Evolutionary conservation across 2,888 invertebrate genomes (phyloP), one percentile per base, ranked within the genome.

Genomic region (Penaeus monodon): DNA sequence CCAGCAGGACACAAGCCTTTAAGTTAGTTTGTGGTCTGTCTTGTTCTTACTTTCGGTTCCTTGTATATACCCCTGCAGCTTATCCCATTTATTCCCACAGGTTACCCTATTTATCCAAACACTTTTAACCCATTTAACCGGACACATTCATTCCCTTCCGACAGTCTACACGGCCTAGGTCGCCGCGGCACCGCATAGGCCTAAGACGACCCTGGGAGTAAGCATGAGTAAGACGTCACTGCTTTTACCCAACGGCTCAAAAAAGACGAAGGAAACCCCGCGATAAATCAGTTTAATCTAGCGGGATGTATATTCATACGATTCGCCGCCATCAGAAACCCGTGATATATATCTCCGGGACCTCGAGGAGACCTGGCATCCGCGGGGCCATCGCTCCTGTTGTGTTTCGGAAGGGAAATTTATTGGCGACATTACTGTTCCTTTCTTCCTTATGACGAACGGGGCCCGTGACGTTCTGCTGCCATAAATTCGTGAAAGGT

Each of bases 371-470:
- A 44, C 81, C 38, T 66, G 38, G 66, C 81, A 68, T n/a, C 63
- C 64, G n/a, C n/a, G 7, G 22, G 82, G 73, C 70, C 80, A 85
- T 63, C 78, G 64, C 70, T 80, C 64, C 86, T 77, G 81, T 74
- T 86, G 81, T 85, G 85, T 77, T 76, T 86, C 86, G 77, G 86
- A 86, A 77, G 77, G 86, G 86, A 86, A 86, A 86, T 86, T 86
- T 86, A 86, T 86, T 81, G 81, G 81, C 81, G 76, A 81, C 86
- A 86, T 86, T 86, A 86, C 86, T 76, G 86, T 86, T 86, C 86
- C 86, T 86, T 86, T 86, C 86, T 86, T 74, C 86, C 86, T 86
- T 86, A 86, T 86, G 86, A 86, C 86, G 86, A 86, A 86, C 86
- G 86, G 86, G 66, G 44, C 81, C 86, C 81, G 86, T 86, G 86